Evolutionary conservation across 2,888 invertebrate species (phyloP).

Genomic region (Heliconius aoede): DNA sequence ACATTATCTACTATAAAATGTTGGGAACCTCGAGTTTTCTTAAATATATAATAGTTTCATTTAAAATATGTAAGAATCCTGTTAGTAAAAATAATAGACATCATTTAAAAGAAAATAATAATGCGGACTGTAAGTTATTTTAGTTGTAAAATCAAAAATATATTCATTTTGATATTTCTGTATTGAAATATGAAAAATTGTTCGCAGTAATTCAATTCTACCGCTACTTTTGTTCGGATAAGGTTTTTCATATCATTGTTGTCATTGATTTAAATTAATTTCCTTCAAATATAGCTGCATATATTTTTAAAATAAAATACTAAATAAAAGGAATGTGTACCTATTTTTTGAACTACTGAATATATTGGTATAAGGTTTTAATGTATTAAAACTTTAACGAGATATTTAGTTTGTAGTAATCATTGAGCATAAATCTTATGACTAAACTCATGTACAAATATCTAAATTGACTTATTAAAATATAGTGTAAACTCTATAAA

Average conservation of each 20-base stretch:
- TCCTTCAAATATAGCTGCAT: too few species aligned
- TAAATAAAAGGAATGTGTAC: not conserved
- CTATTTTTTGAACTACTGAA: not conserved
- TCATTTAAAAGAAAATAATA: not conserved
- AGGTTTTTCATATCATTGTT: not conserved
- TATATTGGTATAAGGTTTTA: not conserved
- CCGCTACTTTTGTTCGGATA: not conserved
- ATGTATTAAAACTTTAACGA: not conserved
- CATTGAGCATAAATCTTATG: conserved; percentile 3
- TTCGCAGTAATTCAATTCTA: not conserved
- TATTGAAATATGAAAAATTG: not conserved
- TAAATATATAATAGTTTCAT: not conserved
- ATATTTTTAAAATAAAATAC: not conserved
- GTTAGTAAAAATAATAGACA: not conserved
- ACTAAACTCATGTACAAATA: not conserved
- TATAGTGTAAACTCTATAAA: not conserved
- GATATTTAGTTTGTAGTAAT: not conserved
- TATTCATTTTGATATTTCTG: not conserved
- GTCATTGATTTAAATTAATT: not conserved
- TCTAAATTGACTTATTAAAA: conserved; percentile 3
- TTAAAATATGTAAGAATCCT: not conserved
- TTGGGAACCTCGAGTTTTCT: too few species aligned
- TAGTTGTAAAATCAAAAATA: not conserved
- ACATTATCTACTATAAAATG: too few species aligned
- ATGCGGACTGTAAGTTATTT: not conserved